Evolutionary conservation across 1,140 invertebrate species (phyloP).

Genomic region (Drosophila fuyamai): DNA sequence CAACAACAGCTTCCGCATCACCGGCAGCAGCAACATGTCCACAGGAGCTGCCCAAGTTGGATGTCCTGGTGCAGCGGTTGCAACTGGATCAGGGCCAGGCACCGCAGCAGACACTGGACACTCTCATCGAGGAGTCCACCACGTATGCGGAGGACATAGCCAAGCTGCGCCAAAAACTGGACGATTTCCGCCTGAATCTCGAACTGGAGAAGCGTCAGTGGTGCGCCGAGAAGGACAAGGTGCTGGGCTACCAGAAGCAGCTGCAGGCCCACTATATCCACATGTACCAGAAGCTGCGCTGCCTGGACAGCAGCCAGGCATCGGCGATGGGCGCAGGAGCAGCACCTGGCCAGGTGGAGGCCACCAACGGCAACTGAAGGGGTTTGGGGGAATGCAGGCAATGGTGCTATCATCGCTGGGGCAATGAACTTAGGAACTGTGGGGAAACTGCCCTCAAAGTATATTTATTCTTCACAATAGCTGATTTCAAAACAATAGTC

Average conservation of each 20-base stretch:
- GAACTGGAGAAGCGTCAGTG: constrained; percentile 82
- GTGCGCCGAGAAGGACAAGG: constrained; percentile 80
- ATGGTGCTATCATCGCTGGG: constrained; percentile 2
- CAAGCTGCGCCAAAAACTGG: constrained; percentile 73
- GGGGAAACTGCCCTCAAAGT: background rate
- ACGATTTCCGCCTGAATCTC: constrained; percentile 75
- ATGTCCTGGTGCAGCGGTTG: constrained; percentile 56
- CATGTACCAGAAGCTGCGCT: constrained; percentile 82
- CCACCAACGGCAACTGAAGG: constrained; percentile 29
- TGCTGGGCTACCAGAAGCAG: constrained; percentile 77
- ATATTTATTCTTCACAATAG: background rate
- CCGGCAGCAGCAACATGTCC: background rate
- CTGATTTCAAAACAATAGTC: background rate
- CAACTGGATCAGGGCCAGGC: constrained; percentile 51
- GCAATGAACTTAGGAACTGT: background rate
- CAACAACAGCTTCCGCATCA: background rate
- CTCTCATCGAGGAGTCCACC: constrained; percentile 77
- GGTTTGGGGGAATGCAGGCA: background rate
- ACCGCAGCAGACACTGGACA: constrained; percentile 67
- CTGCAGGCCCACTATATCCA: constrained; percentile 81
- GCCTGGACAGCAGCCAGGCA: constrained; percentile 60
- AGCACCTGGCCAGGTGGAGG: background rate
- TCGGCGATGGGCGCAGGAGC: background rate
- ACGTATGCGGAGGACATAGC: constrained; percentile 80
- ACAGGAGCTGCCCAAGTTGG: constrained; percentile 39